phyloP scores from a whole-genome alignment of 2,113 vertebrate genomes.

The Petrocephalus microphthalmus region DNA sequence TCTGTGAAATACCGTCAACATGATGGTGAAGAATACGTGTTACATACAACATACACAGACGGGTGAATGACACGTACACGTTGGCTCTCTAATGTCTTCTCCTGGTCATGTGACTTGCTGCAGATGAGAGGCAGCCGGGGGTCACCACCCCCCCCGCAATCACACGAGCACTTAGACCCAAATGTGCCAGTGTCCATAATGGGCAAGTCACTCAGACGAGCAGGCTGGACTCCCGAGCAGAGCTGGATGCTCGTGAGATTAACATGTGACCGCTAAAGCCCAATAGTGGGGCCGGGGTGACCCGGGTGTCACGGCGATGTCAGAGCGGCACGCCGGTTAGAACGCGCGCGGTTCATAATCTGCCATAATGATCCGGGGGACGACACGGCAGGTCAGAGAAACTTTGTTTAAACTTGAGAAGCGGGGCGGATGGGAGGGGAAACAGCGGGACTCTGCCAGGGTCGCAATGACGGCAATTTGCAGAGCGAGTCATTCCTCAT shows the following conservation, averaged over 20 bases:
- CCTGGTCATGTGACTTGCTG: neutral
- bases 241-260: conserved; percentile 45
- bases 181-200: conserved; percentile 53
- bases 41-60: neutral
- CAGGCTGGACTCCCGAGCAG: conserved; percentile 51
- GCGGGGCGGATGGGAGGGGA: conserved; percentile 61
- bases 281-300: conserved; percentile 33
- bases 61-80: neutral
- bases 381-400: conserved; percentile 58
- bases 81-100: neutral
- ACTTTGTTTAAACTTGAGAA: conserved; percentile 57
- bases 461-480: conserved; percentile 67
- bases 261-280: conserved; percentile 27
- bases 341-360: conserved; percentile 63
- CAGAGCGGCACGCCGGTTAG: conserved; percentile 48
- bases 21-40: neutral
- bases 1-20: neutral
- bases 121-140: conserved; percentile 45
- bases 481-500: conserved; percentile 67
- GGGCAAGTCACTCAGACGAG: conserved; percentile 42
- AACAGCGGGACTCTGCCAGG: conserved; percentile 65
- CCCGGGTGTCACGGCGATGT: conserved; percentile 53
- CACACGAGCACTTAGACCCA: neutral
- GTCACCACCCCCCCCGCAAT: conserved; percentile 21
- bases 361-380: conserved; percentile 61